These are phyloP conservation scores for Lumbricus terrestris DNA, from an alignment of 2,888 invertebrate species.

Conservation along the genomic window DNA sequence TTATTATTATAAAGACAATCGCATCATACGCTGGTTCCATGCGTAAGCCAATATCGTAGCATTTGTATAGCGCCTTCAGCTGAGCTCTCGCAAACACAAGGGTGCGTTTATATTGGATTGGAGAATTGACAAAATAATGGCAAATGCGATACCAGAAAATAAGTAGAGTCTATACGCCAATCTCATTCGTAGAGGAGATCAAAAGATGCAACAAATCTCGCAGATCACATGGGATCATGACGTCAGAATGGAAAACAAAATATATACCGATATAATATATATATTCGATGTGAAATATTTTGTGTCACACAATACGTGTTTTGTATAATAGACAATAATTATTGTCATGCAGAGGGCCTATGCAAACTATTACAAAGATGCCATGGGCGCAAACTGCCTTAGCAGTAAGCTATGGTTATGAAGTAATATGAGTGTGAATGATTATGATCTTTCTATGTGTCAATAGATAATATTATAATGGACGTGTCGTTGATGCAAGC, in stretches of 20 bases:
- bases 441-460: neutral
- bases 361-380: neutral
- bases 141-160: neutral
- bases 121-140: neutral
- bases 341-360: neutral
- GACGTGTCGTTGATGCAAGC: neutral
- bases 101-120: neutral
- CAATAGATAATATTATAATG: too few species aligned
- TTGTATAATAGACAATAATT: neutral
- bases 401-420: neutral
- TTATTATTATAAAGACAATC: too few species aligned
- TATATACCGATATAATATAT: neutral
- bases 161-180: neutral
- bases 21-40: neutral
- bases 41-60: too few species aligned
- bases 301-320: neutral
- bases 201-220: neutral
- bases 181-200: neutral
- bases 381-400: neutral
- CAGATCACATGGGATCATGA: neutral
- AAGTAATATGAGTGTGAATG: neutral
- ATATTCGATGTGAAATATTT: neutral
- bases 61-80: neutral
- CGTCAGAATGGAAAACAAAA: neutral
- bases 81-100: neutral